Conservation (phyloP, 2,113 vertebrate species). For the Nibea albiflora region DNA sequence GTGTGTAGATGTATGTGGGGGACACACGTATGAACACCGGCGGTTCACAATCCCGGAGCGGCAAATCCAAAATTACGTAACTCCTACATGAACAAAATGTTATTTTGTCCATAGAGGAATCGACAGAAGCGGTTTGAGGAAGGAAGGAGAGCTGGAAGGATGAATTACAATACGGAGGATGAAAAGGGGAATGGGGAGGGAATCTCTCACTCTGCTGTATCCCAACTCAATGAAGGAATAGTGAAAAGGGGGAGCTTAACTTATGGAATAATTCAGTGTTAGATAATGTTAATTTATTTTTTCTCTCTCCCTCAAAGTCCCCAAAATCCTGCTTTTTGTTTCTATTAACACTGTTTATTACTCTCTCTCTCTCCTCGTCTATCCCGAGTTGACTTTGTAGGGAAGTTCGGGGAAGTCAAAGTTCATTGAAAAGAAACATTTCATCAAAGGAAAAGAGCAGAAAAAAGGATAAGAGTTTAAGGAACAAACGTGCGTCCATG, state of each 20-base stretch:
- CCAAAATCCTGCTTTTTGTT: not conserved
- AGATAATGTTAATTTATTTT: not conserved
- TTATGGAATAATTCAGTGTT: not conserved
- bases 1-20: not conserved
- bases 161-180: not conserved
- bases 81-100: not conserved
- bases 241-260: not conserved
- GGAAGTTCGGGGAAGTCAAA: not conserved
- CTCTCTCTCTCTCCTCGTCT: not conserved
- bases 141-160: not conserved
- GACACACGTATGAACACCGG: not conserved
- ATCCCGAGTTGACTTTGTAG: not conserved
- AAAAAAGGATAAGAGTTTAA: not conserved
- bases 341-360: not conserved
- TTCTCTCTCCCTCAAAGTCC: not conserved
- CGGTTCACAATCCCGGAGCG: not conserved
- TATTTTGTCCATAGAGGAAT: not conserved
- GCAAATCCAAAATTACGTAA: not conserved
- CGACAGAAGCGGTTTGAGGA: not conserved
- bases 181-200: constrained; percentile 26
- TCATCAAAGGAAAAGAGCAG: not conserved
- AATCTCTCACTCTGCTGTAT: not conserved
- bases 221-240: not conserved
- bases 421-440: not conserved
- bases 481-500: not conserved